Evolutionary conservation across 2,113 vertebrate genomes (phyloP).

Genomic region (Callithrix jacchus): DNA sequence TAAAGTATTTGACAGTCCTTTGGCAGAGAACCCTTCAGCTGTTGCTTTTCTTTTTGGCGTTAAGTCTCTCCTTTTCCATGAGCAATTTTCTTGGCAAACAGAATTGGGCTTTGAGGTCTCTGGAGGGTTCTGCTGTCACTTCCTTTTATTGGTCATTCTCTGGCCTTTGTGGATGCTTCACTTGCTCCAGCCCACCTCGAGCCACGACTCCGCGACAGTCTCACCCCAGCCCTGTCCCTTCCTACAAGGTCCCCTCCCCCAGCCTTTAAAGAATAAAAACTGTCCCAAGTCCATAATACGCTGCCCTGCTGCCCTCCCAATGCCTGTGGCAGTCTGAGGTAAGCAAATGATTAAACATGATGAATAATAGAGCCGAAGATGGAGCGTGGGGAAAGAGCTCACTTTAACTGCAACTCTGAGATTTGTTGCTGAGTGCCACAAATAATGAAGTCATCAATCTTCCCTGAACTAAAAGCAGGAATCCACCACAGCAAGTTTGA

Average conservation of each 20-base stretch:
- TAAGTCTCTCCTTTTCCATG: background rate
- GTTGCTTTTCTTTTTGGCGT: background rate
- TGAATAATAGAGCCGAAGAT: conserved; percentile 80
- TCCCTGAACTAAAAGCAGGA: conserved; percentile 76
- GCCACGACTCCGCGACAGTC: conserved; percentile 42
- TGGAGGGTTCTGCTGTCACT: background rate
- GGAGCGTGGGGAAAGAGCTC: conserved; percentile 78
- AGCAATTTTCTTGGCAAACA: conserved; percentile 50
- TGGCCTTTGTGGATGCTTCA: background rate
- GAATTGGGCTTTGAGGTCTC: conserved; percentile 29
- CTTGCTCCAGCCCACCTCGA: background rate
- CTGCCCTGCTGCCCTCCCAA: conserved; percentile 49
- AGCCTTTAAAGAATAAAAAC: conserved; percentile 75
- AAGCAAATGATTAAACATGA: conserved; percentile 85
- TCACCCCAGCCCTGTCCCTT: background rate
- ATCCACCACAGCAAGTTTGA: conserved; percentile 51
- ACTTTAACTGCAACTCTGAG: conserved; percentile 81
- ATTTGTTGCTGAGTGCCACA: conserved; percentile 82
- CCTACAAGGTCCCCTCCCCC: conserved; percentile 43
- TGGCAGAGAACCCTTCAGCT: background rate
- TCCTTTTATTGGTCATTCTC: background rate
- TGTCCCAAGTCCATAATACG: conserved; percentile 77
- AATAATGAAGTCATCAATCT: conserved; percentile 88
- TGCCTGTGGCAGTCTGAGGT: conserved; percentile 40
- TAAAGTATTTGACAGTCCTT: background rate